A percentile compares a stretch with the other conserved stretches of the same genome.
Conservation (phyloP, 2,113 vertebrate genomes). For the Aplodontia rufa region DNA sequence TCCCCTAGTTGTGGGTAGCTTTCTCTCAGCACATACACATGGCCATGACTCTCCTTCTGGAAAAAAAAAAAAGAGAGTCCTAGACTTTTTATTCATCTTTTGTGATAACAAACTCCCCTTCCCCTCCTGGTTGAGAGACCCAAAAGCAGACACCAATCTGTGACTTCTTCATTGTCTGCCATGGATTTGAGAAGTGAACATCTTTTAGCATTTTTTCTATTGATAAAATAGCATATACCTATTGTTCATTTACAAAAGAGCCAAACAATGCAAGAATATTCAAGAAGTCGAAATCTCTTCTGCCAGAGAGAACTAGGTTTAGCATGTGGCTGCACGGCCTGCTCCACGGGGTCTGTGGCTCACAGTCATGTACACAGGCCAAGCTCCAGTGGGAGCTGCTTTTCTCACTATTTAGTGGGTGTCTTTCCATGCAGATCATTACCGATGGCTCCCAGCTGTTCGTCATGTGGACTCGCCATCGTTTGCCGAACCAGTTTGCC, state of each 20-base stretch:
- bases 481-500: neutral
- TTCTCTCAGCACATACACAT: neutral
- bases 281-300: neutral
- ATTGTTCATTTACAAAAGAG: neutral
- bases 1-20: rapidly evolving
- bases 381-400: neutral
- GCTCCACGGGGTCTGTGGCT: neutral
- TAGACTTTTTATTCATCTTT: neutral
- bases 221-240: neutral
- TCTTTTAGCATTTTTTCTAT: neutral
- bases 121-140: neutral
- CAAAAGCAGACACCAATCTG: neutral
- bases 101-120: neutral
- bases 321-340: rapidly evolving
- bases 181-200: neutral
- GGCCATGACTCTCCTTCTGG: neutral
- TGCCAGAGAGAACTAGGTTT: neutral
- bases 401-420: neutral
- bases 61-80: neutral
- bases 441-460: neutral
- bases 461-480: neutral
- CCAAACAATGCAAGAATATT: neutral
- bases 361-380: rapidly evolving
- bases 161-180: neutral
- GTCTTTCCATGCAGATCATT: neutral